Evolutionary conservation across 37 sponge, comb jelly and placozoan species (phyloP).

Genomic region (Ianthella basta): DNA sequence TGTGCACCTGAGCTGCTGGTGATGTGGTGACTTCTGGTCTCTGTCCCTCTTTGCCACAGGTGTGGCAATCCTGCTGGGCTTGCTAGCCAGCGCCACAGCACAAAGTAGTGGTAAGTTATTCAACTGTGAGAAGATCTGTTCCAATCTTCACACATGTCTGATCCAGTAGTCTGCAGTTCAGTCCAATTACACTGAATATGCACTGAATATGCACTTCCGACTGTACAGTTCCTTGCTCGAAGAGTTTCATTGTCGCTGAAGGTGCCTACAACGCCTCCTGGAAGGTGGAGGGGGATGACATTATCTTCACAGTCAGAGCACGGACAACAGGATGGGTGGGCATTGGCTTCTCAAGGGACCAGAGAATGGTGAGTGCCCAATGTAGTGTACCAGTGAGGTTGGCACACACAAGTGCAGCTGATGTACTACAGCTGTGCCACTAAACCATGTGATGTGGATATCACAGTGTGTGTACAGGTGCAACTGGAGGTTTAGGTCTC

Average conservation of each 20-base stretch:
- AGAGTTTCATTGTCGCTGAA: not conserved
- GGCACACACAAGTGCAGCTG: too few relatives aligned
- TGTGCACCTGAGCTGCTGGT: not conserved
- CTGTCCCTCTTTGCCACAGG: not conserved
- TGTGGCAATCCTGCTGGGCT: conserved; percentile 11
- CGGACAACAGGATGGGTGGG: conserved; percentile 18
- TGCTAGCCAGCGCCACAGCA: conserved; percentile 5
- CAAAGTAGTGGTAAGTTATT: not conserved
- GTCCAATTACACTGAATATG: too few relatives aligned
- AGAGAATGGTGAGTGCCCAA: not conserved
- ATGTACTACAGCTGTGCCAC: too few relatives aligned
- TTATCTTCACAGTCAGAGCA: not conserved
- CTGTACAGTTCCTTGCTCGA: too few relatives aligned
- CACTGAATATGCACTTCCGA: too few relatives aligned
- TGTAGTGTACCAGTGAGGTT: not conserved
- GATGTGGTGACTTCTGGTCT: not conserved
- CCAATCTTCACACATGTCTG: not conserved
- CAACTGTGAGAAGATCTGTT: not conserved
- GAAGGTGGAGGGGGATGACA: conserved; percentile 5
- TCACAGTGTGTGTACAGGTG: too few relatives aligned
- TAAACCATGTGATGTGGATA: too few relatives aligned
- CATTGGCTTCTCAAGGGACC: conserved; percentile 6
- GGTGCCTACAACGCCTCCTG: conserved; percentile 3
- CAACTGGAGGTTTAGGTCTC: too few relatives aligned
- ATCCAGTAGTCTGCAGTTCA: not conserved